Conservation (phyloP, 2,113 vertebrate species). For the Phyllostomus hastatus region DNA sequence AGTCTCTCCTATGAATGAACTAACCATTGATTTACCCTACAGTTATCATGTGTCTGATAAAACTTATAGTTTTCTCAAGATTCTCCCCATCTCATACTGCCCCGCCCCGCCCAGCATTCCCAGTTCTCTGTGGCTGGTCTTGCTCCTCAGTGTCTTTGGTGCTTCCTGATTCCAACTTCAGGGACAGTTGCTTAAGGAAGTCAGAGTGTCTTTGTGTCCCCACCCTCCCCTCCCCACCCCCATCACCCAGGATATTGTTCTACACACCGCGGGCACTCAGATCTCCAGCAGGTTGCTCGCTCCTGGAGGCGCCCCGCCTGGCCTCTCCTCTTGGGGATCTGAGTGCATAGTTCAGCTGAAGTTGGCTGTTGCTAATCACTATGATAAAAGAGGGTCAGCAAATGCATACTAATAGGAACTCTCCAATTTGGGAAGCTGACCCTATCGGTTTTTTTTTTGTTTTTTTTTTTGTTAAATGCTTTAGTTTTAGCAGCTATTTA, state of each 20-base stretch:
- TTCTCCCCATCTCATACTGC: neutral
- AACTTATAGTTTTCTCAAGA: neutral
- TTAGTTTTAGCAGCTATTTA: neutral
- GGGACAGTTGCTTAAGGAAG: neutral
- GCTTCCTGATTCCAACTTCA: neutral
- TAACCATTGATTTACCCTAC: neutral
- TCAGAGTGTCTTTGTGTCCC: neutral
- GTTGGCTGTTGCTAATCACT: neutral
- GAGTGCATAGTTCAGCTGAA: neutral
- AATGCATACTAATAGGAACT: neutral
- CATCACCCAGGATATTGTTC: neutral
- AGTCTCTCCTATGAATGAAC: neutral
- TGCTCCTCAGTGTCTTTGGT: neutral
- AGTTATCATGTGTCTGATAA: neutral
- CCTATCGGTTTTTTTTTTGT: neutral
- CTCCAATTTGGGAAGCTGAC: neutral
- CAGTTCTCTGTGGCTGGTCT: neutral
- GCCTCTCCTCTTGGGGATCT: neutral
- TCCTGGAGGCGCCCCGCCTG: neutral
- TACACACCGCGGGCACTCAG: neutral
- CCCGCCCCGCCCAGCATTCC: too few species aligned
- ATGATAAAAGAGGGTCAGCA: neutral
- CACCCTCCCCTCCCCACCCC: accelerated
- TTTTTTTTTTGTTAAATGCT: neutral
- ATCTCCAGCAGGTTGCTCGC: too few species aligned